Evolutionary conservation across 2,888 invertebrate species (phyloP), one percentile per base, ranked within the genome.

Genomic region (Temnothorax rugatulus): DNA sequence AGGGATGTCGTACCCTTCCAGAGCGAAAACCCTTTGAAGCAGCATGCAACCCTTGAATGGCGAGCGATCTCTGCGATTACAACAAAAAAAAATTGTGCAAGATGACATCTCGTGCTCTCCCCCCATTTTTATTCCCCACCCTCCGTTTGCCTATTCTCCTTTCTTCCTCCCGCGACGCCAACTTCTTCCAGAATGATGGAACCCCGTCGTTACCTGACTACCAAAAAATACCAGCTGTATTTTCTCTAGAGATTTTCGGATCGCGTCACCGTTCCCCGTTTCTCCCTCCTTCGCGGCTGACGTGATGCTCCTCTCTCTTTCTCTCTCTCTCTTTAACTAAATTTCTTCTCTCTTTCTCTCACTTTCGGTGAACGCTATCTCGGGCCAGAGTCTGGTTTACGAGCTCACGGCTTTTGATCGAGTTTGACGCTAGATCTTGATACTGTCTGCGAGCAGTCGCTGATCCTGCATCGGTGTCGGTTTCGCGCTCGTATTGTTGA

Each of bases 401-500:
- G 86, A 87, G 83, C 84, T 85, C 87, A 88, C 86, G 85, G 90
- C 90, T 91, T 92, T 90, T 90, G 91, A 93, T 94, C 92, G 89
- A 92, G 92, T 93, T 94, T 94, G 94, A 94, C 94, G 93, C 92
- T 92, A 93, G 93, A 94, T 94, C 93, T 90, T 90, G 94, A 94
- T 93, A 93, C 92, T 91, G 93, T 93, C 92, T 87, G 88, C 89
- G 84, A 87, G 85, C 88, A 90, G 91, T 91, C 92, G 90, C 91
- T 89, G 91, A 91, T 92, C 92, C 90, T 87, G 84, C 88, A 87
- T 64, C 93, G 93, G 92, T 93, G 93, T 93, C 91, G 90, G 90
- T 93, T 93, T 93, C 91, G 88, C 89, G 73, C 83, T 52, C 85
- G 90, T 87, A 87, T 90, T 88, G 52, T 84, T 84, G 84, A 87